These are phyloP conservation scores for Gasteruption jaculator DNA, from an alignment of 2,888 invertebrate species.

Conservation along the genomic window DNA sequence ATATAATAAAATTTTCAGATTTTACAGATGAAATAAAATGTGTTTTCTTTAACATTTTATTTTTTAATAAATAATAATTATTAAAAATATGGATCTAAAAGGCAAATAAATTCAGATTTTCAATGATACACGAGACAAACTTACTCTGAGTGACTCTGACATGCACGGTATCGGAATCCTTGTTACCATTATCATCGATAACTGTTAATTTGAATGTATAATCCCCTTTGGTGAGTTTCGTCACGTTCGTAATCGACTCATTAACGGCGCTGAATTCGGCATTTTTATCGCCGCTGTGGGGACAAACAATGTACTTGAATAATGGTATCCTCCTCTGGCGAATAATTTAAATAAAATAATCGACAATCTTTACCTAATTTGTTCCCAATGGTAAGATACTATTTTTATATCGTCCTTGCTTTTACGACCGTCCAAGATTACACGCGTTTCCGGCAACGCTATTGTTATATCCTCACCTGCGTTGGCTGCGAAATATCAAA, in stretches of 20 bases:
- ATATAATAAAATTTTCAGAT: neutral
- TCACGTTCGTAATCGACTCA: conserved; percentile 70
- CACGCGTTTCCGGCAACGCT: conserved; percentile 79
- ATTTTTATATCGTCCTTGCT: conserved; percentile 83
- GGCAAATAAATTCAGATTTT: no score
- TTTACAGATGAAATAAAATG: neutral
- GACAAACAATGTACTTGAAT: conserved; percentile 16
- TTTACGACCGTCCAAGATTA: conserved; percentile 72
- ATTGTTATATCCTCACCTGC: conserved; percentile 62
- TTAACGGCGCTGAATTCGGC: conserved; percentile 55
- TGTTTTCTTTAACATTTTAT: neutral
- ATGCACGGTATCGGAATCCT: conserved; percentile 67
- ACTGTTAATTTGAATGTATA: conserved; percentile 81
- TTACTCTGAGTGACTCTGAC: conserved; percentile 83
- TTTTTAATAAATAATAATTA: no score
- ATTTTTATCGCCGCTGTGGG: conserved; percentile 55
- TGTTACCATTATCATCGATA: conserved; percentile 78
- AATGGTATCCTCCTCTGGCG: conserved; percentile 5
- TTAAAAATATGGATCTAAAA: no score
- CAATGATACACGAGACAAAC: conserved; percentile 38
- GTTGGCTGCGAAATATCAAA: conserved; percentile 51
- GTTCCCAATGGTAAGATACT: conserved; percentile 79
- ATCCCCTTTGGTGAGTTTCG: conserved; percentile 76
- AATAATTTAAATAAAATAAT: conserved; percentile 11
- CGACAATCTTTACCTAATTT: conserved; percentile 56